phyloP scores from a whole-genome alignment of 2,888 invertebrate species.

The Apamea anceps region DNA sequence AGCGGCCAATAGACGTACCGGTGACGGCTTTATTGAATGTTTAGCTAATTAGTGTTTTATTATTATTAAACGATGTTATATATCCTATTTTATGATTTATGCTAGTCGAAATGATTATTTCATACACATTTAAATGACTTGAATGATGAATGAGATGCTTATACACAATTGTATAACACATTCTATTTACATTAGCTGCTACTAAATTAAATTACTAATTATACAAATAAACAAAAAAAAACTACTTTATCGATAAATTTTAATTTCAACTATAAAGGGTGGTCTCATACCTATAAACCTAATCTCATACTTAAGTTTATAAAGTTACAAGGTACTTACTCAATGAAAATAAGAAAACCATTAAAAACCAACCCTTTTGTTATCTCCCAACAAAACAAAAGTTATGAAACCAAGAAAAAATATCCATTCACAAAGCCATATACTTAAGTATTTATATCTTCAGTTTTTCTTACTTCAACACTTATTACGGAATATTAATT shows the following conservation, averaged over 20 bases:
- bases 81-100: background rate
- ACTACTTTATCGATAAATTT: background rate
- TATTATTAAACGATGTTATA: background rate
- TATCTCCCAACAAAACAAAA: constrained; percentile 16
- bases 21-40: constrained; percentile 68
- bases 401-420: constrained; percentile 32
- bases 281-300: background rate
- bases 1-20: constrained; percentile 66
- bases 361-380: background rate
- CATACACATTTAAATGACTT: background rate
- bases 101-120: background rate
- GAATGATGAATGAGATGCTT: background rate
- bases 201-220: background rate
- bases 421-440: constrained; percentile 29
- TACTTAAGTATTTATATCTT: constrained; percentile 10
- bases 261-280: background rate
- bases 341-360: background rate
- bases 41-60: constrained; percentile 58
- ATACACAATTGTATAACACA: background rate
- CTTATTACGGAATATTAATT: constrained; percentile 55
- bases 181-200: background rate
- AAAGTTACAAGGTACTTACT: background rate
- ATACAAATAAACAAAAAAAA: background rate
- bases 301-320: background rate
- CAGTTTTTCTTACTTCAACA: constrained; percentile 52